These are phyloP conservation scores for Apotomis capreana DNA, from an alignment of 2,888 invertebrate species.

Conservation along the genomic window DNA sequence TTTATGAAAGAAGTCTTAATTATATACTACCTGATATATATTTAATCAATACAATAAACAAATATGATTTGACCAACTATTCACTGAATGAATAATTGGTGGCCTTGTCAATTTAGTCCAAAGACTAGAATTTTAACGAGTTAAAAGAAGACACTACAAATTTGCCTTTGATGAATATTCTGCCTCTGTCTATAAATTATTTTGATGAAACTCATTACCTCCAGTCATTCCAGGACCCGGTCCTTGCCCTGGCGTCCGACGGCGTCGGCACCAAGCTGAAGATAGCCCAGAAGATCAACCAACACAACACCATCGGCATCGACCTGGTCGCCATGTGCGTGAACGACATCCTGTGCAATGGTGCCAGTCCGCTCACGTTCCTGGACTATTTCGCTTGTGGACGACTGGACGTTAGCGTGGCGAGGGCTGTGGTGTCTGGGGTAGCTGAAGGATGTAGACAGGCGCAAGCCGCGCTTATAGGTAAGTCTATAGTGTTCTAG, in stretches of 20 bases:
- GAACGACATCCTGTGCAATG: slow-evolving; percentile 98
- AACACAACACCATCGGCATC: slow-evolving; percentile 93
- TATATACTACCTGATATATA: too few relatives aligned
- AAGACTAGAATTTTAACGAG: too few relatives aligned
- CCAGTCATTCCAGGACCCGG: slow-evolving; percentile 84
- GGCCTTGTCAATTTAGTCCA: too few relatives aligned
- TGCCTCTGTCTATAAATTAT: too few relatives aligned
- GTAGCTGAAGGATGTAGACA: slow-evolving; percentile 92
- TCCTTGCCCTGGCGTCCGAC: slow-evolving; percentile 97
- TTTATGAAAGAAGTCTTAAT: too few relatives aligned
- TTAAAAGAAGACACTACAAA: too few relatives aligned
- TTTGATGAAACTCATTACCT: too few relatives aligned
- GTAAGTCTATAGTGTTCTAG: neutral
- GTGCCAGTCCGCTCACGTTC: slow-evolving; percentile 97
- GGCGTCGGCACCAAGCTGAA: slow-evolving; percentile 99
- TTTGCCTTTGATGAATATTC: too few relatives aligned
- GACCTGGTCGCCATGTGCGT: slow-evolving; percentile 99
- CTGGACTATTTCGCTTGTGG: slow-evolving; percentile 98
- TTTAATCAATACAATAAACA: too few relatives aligned
- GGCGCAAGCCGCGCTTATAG: slow-evolving; percentile 90
- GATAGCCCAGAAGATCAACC: slow-evolving; percentile 91
- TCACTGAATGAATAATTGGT: too few relatives aligned
- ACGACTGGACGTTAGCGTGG: slow-evolving; percentile 87
- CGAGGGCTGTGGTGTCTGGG: slow-evolving; percentile 88
- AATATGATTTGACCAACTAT: too few relatives aligned